A percentile compares a stretch with the other conserved stretches of the same genome.
These are phyloP conservation scores for Bombus haemorrhoidalis DNA, from an alignment of 1,140 invertebrate genomes.

Conservation along the genomic window DNA sequence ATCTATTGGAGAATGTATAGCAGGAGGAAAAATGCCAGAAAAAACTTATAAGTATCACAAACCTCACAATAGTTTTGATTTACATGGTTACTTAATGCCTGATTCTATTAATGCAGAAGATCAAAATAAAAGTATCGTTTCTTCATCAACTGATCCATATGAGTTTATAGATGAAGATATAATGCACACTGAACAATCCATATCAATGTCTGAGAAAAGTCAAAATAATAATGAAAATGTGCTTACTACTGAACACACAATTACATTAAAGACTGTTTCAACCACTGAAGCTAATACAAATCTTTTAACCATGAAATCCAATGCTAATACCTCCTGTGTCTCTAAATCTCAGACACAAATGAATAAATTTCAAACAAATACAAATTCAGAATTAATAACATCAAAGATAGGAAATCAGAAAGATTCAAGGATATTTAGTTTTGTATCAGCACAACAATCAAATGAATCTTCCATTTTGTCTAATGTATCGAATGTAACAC, in stretches of 20 bases:
- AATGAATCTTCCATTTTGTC: background rate
- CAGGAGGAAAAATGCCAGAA: conserved; percentile 84
- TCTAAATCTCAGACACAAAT: background rate
- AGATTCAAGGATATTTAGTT: conserved; percentile 12
- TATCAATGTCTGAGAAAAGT: conserved; percentile 11
- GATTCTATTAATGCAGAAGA: conserved; percentile 83
- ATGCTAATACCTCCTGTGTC: background rate
- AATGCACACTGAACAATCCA: background rate
- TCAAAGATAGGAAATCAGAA: background rate
- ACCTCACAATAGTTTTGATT: conserved; percentile 87
- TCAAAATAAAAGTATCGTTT: conserved; percentile 73
- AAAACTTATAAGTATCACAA: conserved; percentile 82
- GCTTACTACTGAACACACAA: background rate
- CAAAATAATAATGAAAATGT: background rate
- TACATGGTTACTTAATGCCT: conserved; percentile 84
- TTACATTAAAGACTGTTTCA: background rate
- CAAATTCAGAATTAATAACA: background rate
- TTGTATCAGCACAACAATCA: background rate
- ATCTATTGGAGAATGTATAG: conserved; percentile 86
- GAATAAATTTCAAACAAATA: background rate
- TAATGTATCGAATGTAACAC: background rate
- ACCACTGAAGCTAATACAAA: background rate
- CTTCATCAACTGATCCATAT: conserved; percentile 55
- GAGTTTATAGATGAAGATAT: conserved; percentile 66
- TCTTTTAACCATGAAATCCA: background rate